These are phyloP conservation scores for Sycobia sp. DNA, from an alignment of 1,140 invertebrate genomes.

Conservation along the genomic window DNA sequence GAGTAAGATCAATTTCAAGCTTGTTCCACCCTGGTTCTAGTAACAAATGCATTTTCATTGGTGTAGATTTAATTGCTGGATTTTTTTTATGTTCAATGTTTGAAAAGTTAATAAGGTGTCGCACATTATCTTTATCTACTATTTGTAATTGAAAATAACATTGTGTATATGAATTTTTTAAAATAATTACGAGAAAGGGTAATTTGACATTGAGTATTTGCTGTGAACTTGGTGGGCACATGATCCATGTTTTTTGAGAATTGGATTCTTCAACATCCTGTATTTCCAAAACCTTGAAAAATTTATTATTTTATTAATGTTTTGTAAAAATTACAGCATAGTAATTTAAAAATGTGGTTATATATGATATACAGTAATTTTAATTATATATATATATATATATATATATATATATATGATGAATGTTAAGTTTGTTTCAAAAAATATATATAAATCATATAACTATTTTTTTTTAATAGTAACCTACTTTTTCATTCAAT, in stretches of 20 bases:
- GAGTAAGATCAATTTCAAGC: conserved; percentile 44
- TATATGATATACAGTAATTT: not conserved
- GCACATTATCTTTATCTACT: conserved; percentile 30
- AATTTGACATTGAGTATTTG: conserved; percentile 42
- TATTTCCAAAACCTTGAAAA: conserved; percentile 47
- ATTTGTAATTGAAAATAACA: conserved; percentile 46
- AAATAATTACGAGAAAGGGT: conserved; percentile 44
- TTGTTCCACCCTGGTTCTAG: conserved; percentile 49
- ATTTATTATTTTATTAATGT: not conserved
- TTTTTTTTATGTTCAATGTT: conserved; percentile 31
- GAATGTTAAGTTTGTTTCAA: no score
- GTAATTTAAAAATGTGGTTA: no score
- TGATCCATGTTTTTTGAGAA: conserved; percentile 42
- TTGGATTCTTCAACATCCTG: conserved; percentile 40
- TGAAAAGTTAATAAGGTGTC: conserved; percentile 34
- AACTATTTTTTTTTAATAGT: not conserved
- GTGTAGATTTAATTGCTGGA: not conserved
- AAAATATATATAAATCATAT: not conserved
- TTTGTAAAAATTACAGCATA: not conserved
- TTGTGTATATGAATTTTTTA: conserved; percentile 40
- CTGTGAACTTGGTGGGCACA: conserved; percentile 38
- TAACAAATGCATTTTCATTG: conserved; percentile 23
- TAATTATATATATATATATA: not conserved
- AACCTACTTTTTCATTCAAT: conserved; percentile 45
- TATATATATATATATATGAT: no score